Conservation (phyloP, 1,140 invertebrate species). For the Drosophila micromelanica region DNA sequence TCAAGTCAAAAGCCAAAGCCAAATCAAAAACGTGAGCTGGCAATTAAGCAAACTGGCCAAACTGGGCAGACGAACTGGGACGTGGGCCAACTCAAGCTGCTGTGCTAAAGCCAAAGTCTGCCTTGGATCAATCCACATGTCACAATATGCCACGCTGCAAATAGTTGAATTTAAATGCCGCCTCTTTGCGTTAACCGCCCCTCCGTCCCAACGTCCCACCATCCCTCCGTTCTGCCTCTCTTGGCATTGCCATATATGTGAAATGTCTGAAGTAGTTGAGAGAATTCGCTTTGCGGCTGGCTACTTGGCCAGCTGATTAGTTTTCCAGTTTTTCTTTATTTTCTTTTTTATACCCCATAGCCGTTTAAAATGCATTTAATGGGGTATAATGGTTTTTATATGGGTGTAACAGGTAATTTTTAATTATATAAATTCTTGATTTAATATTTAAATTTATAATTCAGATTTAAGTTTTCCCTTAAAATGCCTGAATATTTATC, state of each 20-base stretch:
- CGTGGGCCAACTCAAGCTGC: not conserved
- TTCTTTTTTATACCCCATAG: not conserved
- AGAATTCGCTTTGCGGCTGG: constrained; percentile 19
- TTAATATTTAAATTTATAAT: too few relatives aligned
- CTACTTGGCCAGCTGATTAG: constrained; percentile 41
- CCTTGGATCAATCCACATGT: constrained; percentile 30
- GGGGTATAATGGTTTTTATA: not conserved
- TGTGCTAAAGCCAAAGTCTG: not conserved
- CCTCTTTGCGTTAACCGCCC: not conserved
- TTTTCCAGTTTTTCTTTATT: constrained; percentile 33
- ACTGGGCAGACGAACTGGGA: not conserved
- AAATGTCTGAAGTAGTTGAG: constrained; percentile 3
- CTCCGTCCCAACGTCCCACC: not conserved
- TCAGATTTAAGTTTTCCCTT: too few relatives aligned
- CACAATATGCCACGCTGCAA: constrained; percentile 9
- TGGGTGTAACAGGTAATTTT: too few relatives aligned
- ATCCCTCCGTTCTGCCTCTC: not conserved
- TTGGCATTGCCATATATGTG: constrained; percentile 14
- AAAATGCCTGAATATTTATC: too few relatives aligned
- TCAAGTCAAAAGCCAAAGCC: constrained; percentile 59
- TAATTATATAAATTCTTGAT: too few relatives aligned
- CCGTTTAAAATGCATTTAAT: not conserved
- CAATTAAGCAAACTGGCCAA: constrained; percentile 68
- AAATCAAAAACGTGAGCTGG: constrained; percentile 76
- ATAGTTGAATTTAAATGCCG: constrained; percentile 32